Base-by-base conservation (phyloP, 2,113 vertebrate species). In the Brachionichthys hirsutus region DNA sequence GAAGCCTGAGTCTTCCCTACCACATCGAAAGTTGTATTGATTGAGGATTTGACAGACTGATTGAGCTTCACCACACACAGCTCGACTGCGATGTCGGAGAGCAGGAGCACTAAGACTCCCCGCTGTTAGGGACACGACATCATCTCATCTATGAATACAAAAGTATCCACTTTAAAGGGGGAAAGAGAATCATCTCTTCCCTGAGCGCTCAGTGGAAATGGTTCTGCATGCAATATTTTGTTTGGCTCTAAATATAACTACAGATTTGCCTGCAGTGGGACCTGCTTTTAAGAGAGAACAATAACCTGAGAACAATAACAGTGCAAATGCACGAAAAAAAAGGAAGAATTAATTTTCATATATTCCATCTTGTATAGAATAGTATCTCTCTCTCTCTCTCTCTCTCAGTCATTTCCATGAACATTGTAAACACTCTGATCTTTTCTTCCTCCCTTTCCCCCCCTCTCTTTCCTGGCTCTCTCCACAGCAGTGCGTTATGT, bases 1-100 rank as follows among this genome's bases (percentile, higher is more conserved):
- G 75, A 78, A 71, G 61, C 65, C 54, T 35, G 66, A 66, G 63
- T 59, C 50, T 58, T 66, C 66, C 77, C 77, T 75, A 75, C 78
- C 80, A 77, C 72, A 77, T 87, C 83, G 77, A 66, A 82, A 78
- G 53, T 78, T 80, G 70, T 85, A 85, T 89, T 68, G 80, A 84
- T 83, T 20, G 41, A 42, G 19, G 78, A 64, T 86, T 75, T 78
- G 74, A 78, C 78, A 52, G 59, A 70, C 35, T 36, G 70, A 80
- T 66, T 63, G 62, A 56, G 69, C 70, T 77, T 80, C 71, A 73
- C 60, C 68, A 76, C 66, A 41, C 68, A 68, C 19, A 54, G 62
- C 60, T 19, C 61, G 59, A 70, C 54, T 67, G 78, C 45, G 70
- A 82, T 66, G 57, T 63, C 56, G 56, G 56, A 57, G 55, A 68